Evolutionary conservation across 2,888 invertebrate genomes (phyloP).

Genomic region (Falcaria lacertinaria): DNA sequence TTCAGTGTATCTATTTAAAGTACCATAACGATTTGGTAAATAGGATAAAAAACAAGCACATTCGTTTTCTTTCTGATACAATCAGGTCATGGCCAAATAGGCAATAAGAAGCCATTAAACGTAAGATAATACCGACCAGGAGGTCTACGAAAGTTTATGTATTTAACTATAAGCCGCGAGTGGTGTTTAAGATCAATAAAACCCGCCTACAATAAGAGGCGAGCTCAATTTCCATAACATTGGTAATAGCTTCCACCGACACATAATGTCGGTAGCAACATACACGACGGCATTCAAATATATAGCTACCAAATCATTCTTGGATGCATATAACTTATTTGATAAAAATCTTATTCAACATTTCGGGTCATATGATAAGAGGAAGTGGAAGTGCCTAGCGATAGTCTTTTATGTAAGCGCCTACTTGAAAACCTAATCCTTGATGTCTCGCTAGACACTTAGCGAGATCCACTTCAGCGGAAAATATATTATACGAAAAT

Average conservation of each 20-base stretch:
- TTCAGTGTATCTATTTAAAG: not conserved
- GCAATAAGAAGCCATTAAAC: not conserved
- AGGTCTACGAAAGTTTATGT: not conserved
- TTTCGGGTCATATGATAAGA: not conserved
- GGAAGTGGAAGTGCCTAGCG: not conserved
- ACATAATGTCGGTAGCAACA: not conserved
- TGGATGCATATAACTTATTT: too few relatives aligned
- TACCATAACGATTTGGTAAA: not conserved
- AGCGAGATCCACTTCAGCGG: not conserved
- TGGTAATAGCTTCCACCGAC: not conserved
- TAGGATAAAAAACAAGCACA: not conserved
- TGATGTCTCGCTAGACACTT: not conserved
- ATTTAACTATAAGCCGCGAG: not conserved
- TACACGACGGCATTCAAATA: too few relatives aligned
- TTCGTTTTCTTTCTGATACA: not conserved
- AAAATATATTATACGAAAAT: not conserved
- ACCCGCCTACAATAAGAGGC: not conserved
- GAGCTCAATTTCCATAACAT: not conserved
- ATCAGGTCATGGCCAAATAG: not conserved
- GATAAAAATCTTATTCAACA: too few relatives aligned
- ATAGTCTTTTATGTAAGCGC: not conserved
- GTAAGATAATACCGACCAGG: not conserved
- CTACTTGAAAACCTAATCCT: not conserved
- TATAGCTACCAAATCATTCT: too few relatives aligned
- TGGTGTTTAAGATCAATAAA: not conserved